A percentile compares a stretch with the other conserved stretches of the same genome.
phyloP scores from a whole-genome alignment of 35 echinoderm and acorn worm genomes.

The Hemicentrotus pulcherrimus region DNA sequence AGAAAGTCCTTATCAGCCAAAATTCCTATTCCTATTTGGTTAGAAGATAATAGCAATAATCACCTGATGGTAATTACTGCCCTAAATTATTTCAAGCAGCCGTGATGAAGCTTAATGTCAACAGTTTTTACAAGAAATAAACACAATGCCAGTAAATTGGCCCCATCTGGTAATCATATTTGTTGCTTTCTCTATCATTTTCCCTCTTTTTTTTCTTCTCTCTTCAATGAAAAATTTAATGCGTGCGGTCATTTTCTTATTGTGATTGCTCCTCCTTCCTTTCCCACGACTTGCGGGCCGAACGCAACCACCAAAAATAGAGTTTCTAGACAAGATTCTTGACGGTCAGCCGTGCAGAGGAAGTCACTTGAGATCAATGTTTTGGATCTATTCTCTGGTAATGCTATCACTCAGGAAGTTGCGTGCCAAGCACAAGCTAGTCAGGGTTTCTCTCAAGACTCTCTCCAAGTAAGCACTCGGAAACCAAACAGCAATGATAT shows the following conservation, averaged over 20 bases:
- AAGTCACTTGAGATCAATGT: constrained; percentile 6
- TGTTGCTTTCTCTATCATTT: constrained; percentile 23
- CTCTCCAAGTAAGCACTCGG: constrained; percentile 24
- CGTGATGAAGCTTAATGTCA: background rate
- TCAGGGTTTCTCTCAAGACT: constrained; percentile 34
- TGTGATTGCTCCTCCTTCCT: constrained; percentile 28
- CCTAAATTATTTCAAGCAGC: background rate
- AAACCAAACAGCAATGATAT: constrained; percentile 44
- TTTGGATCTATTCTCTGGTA: constrained; percentile 13
- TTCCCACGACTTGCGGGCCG: constrained; percentile 38
- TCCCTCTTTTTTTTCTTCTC: background rate
- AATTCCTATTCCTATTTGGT: background rate
- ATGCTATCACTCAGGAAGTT: constrained; percentile 45
- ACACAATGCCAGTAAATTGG: background rate
- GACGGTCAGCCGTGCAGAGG: constrained; percentile 1
- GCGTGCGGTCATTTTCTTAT: constrained; percentile 31
- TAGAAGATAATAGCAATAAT: background rate
- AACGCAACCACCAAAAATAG: constrained; percentile 44
- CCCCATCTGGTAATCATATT: background rate
- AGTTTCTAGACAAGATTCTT: constrained; percentile 18
- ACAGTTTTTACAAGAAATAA: constrained; percentile 1
- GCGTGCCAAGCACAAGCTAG: constrained; percentile 34
- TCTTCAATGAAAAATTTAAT: background rate
- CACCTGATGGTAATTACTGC: background rate
- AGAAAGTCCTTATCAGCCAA: background rate